Base-by-base conservation (phyloP, 2,888 invertebrate genomes). In the Dicyrtoma fusca region DNA sequence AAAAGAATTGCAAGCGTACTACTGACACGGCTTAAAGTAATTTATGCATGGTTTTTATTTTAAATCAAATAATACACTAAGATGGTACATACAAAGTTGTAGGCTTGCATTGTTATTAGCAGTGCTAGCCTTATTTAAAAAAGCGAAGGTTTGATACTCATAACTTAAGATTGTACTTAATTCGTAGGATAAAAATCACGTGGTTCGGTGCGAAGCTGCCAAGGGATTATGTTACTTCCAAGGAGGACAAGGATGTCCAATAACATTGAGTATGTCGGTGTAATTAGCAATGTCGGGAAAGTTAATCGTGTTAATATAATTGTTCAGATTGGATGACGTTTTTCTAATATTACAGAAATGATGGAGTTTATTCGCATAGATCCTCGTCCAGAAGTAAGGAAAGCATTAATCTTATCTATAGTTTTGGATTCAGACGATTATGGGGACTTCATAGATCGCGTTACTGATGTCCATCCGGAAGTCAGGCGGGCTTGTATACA, bases 331-430 rank as follows among this genome's bases (percentile, higher is more conserved):
- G 17, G 21, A 10, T 57, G 23, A 23, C 19, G 34, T 34, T 3
- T 8, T 34, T 8, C 34, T 34, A 8, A 34, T 63, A 26, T 26
- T 47, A 6, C 44, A 71, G 71, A 65, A 64, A 71, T 71, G 71
- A 71, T 71, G 71, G 64, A 71, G 51, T 71, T 71, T 44, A 71
- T 71, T 10, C 53, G 71, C 25, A 55, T 71, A 3, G 71, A 71
- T 57, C 71, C 64, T n/a, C 63, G 59, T 1, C 71, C 71, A 47
- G 71, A 71, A 57, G 71, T 71, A 1, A 17, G 71, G 44, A 55
- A 59, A 21, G 47, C 71, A 23, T 23, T 71, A 19, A 65, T 71
- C 6, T 23, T 55, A 14, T 65, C 64, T 0, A 71, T 71, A 47
- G 65, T 71, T 26, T 65, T 71, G 23, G 71, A 71, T 21, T 47